Evolutionary conservation across 2,113 vertebrate genomes (phyloP).

Genomic region (Caloenas nicobarica): DNA sequence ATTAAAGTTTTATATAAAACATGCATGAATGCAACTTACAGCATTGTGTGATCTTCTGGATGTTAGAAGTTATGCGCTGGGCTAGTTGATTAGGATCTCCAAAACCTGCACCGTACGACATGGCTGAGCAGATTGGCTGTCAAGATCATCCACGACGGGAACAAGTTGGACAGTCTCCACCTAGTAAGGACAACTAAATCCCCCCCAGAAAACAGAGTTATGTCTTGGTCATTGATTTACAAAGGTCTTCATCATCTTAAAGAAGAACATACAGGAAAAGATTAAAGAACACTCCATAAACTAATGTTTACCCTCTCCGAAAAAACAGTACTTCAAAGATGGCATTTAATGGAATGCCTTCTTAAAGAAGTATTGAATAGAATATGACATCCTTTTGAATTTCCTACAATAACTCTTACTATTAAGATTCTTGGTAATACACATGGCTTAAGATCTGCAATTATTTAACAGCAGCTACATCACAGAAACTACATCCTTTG

Average conservation of each 20-base stretch:
- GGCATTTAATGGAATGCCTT: not conserved
- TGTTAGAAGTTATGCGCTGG: slow-evolving; percentile 80
- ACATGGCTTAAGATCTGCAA: not conserved
- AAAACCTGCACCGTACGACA: slow-evolving; percentile 65
- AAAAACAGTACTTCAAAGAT: not conserved
- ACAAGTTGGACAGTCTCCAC: not conserved
- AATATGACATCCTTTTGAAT: not conserved
- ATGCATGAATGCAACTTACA: slow-evolving; percentile 71
- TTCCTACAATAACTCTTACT: not conserved
- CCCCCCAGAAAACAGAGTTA: not conserved
- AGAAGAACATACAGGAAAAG: not conserved
- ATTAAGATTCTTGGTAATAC: not conserved
- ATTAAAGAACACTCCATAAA: not conserved
- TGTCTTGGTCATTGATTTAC: not conserved
- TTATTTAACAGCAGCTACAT: not conserved
- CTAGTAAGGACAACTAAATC: slow-evolving; percentile 36
- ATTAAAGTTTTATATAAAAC: not conserved
- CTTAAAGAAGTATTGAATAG: not conserved
- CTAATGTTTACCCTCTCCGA: not conserved
- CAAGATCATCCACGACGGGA: slow-evolving; percentile 57
- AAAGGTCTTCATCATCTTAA: not conserved
- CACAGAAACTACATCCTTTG: not conserved
- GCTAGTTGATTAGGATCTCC: slow-evolving; percentile 75
- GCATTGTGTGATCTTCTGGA: slow-evolving; percentile 84
- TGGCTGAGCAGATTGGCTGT: slow-evolving; percentile 28